A percentile compares a stretch with the other conserved stretches of the same genome.
Evolutionary conservation across 2,797 vertebrate genomes (phyloP).

Genomic region (Balearica regulorum): DNA sequence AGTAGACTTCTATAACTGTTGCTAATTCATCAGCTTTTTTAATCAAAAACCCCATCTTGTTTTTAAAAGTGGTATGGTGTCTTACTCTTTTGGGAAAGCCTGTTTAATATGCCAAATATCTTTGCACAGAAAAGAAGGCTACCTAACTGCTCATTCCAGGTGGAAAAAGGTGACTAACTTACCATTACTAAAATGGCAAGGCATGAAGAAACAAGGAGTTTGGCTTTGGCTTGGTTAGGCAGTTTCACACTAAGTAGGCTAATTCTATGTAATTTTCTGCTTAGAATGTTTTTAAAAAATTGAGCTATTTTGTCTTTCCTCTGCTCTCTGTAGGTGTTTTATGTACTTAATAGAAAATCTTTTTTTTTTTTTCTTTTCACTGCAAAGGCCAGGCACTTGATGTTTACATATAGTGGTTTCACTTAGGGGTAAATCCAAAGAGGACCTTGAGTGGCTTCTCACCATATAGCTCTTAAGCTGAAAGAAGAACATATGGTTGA

Average conservation of each 20-base stretch:
- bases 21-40: background rate
- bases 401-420: background rate
- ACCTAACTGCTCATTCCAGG: background rate
- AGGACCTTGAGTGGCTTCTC: background rate
- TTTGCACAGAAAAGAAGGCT: background rate
- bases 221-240: background rate
- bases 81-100: background rate
- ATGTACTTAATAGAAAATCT: background rate
- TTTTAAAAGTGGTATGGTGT: background rate
- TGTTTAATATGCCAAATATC: background rate
- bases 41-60: background rate
- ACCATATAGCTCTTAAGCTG: background rate
- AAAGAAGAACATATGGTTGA: background rate
- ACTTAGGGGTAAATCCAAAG: background rate
- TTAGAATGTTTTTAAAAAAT: background rate
- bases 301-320: background rate
- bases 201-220: background rate
- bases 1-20: background rate
- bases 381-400: background rate
- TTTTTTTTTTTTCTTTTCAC: too few species aligned
- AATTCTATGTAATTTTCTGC: background rate
- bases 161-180: background rate
- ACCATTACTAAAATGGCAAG: background rate
- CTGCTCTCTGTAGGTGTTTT: background rate
- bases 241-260: background rate